A percentile compares a stretch with the other conserved stretches of the same genome.
Conservation (phyloP, 2,113 vertebrate species). For the Columba livia region DNA sequence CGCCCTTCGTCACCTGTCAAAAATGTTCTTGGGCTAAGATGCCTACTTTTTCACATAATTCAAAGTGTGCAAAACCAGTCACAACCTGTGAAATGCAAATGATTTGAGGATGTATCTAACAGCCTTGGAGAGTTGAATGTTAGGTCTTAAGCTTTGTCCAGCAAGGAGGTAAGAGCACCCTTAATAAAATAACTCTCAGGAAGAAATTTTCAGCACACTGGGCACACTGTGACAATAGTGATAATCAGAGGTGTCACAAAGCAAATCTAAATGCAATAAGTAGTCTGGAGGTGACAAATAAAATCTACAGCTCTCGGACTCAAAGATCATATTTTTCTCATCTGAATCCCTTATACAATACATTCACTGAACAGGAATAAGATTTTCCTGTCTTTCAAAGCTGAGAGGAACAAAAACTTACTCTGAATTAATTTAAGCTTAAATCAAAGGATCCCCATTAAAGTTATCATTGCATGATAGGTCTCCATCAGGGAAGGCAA, state of each 20-base stretch:
- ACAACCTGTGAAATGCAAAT: not conserved
- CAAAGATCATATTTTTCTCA: not conserved
- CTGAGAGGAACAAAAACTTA: not conserved
- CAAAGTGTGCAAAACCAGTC: not conserved
- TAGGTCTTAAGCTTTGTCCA: not conserved
- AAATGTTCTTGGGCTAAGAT: not conserved
- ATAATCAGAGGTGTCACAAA: not conserved
- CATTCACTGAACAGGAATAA: not conserved
- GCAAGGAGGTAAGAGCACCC: not conserved
- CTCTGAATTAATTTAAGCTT: constrained; percentile 36
- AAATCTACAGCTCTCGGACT: not conserved
- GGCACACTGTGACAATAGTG: rapidly evolving
- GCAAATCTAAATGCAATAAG: not conserved
- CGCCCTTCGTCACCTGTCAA: not conserved
- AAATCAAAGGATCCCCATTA: constrained; percentile 19
- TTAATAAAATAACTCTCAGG: not conserved
- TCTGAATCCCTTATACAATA: not conserved
- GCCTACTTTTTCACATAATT: not conserved
- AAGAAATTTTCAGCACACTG: not conserved
- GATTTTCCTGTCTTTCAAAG: constrained; percentile 44
- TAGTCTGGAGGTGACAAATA: not conserved
- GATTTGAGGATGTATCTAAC: not conserved
- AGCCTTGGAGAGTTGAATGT: not conserved
- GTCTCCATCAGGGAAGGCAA: not conserved
- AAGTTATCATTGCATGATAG: not conserved